Evolutionary conservation across 1,140 invertebrate species (phyloP), one percentile per base, ranked within the genome.

Genomic region (Meloidogyne floridensis): DNA sequence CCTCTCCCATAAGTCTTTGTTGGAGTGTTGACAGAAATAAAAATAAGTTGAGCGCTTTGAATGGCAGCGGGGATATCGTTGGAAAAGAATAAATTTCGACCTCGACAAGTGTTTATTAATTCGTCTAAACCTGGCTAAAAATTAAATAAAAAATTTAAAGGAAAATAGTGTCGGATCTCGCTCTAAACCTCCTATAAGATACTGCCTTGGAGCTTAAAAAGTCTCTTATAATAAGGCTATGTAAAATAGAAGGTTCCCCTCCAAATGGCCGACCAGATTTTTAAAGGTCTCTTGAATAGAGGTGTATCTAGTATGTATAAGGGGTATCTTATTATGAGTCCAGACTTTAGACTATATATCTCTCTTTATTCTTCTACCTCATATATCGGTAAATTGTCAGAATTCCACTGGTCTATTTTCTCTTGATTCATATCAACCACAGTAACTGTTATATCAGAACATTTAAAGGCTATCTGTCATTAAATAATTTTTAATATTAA

Each of bases 1-100:
- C 97, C 97, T 90, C 95, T 94, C 20, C 98, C 98, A 90, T 95
- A 97, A 0, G 93, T 95, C 92, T 99, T 99, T 5, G 98, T 99
- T 9, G 98, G 98, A n/a, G 98, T 99, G 90, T 99, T 99, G 0
- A 99, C 98, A 65, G 96, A 98, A 84, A 99, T 99, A 88, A 99
- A 99, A 87, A 99, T 98, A n/a, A 99, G 91, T 90, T 99, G 96
- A 0, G 97, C 95, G 89, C 98, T 94, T 85, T 93, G 92, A 82
- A 99, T 97, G 8, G 95, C 94, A 76, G 92, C 93, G 11, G 94
- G 93, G 71, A 98, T 94, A 87, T 99, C 95, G 7, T 94, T 95
- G 0, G 96, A 96, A 90, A 99, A 99, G 88, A 98, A 98, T 0
- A 99, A 91, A 87, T 93, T 93, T 79, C 92, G 93, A 51, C 95